phyloP scores from a whole-genome alignment of 1,140 invertebrate species.

The Tetramorium simillimum region DNA sequence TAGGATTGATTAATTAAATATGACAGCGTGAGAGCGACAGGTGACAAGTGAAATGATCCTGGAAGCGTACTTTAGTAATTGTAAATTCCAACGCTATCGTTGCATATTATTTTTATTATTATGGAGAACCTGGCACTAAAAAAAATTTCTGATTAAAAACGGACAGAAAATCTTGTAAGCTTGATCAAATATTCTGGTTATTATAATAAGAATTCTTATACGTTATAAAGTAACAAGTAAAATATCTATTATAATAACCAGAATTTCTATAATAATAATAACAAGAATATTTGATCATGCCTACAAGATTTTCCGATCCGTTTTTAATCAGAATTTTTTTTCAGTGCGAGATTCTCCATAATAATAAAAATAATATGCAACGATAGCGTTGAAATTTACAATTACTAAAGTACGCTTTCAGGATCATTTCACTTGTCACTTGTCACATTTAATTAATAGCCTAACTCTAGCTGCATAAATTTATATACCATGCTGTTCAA shows the following conservation, averaged over 20 bases:
- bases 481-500: background rate
- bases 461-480: background rate
- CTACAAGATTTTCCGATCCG: too few species aligned
- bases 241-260: too few species aligned
- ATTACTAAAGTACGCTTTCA: background rate
- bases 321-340: too few species aligned
- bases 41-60: background rate
- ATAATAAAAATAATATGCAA: background rate
- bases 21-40: background rate
- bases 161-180: too few species aligned
- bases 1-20: background rate
- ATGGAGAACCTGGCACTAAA: background rate
- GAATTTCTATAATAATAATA: too few species aligned
- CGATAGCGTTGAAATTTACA: background rate
- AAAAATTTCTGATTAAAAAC: too few species aligned
- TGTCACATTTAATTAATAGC: background rate
- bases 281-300: too few species aligned
- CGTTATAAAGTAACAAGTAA: too few species aligned
- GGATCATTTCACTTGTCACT: background rate
- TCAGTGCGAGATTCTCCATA: background rate
- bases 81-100: background rate
- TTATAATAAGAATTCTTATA: too few species aligned
- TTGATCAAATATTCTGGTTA: too few species aligned
- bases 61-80: background rate
- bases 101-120: background rate